These are phyloP conservation scores for Cerastoderma edule DNA, from an alignment of 2,888 invertebrate species.

Conservation along the genomic window DNA sequence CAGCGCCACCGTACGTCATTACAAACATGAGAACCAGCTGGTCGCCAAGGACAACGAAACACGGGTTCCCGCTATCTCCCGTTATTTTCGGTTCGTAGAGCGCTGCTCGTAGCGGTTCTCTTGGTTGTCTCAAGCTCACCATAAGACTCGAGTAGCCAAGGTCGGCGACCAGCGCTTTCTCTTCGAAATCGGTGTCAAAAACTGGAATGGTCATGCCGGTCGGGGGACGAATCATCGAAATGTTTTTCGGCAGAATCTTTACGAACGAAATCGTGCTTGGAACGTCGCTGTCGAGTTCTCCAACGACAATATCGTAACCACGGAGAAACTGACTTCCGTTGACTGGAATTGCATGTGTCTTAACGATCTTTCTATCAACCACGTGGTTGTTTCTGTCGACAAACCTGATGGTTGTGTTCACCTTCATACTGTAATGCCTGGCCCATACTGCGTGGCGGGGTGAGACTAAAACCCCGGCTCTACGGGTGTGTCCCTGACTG, in stretches of 20 bases:
- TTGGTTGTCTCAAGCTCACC: constrained; percentile 48
- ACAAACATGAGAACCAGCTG: constrained; percentile 69
- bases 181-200: constrained; percentile 70
- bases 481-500: constrained; percentile 58
- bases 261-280: constrained; percentile 65
- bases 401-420: constrained; percentile 67
- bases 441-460: constrained; percentile 73
- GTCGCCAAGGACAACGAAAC: constrained; percentile 69
- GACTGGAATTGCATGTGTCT: constrained; percentile 38
- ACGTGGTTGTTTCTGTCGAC: constrained; percentile 67
- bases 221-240: constrained; percentile 45
- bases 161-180: constrained; percentile 70
- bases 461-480: constrained; percentile 68
- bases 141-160: constrained; percentile 53
- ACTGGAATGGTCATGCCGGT: constrained; percentile 51
- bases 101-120: constrained; percentile 44
- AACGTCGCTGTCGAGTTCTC: constrained; percentile 69
- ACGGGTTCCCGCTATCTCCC: constrained; percentile 73
- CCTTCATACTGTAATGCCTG: constrained; percentile 65
- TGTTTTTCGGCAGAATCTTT: constrained; percentile 66
- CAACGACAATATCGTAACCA: constrained; percentile 70
- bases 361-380: constrained; percentile 62
- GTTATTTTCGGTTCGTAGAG: constrained; percentile 68
- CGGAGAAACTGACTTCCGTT: constrained; percentile 40
- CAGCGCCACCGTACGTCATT: constrained; percentile 70